Evolutionary conservation across 2,113 vertebrate species (phyloP), one percentile per base, ranked within the genome.

Genomic region (Thunnus thynnus): DNA sequence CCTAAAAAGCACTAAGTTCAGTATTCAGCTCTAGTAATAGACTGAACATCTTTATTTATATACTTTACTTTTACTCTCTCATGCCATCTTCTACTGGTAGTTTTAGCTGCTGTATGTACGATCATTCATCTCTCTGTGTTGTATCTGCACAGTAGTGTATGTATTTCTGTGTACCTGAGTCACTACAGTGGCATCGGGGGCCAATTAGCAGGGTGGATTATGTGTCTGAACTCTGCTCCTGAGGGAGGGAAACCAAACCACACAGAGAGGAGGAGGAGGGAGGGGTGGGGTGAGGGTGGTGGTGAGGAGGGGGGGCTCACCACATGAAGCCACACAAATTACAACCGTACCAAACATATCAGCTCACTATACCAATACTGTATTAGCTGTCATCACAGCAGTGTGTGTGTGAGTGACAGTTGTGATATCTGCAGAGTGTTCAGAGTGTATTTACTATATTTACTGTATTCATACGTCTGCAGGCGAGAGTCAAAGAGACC

Each of bases 141-240:
- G 22, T 16, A 32, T 20, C 52, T 50, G 52, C 32, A 36, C 22
- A 50, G 62, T 22, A 14, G 69, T 66, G 78, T 76, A 44, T 87
- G 79, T 89, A 36, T 89, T 78, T 84, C 70, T 82, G 86, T 79
- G 73, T 88, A 87, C 86, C 88, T 88, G 89, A 87, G 74, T 89
- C 82, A 78, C 82, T 84, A 72, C 82, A 70, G 70, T 72, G 83
- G 88, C 91, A 90, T 72, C 56, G 5, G 92, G 89, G 91, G 84
- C 91, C 93, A 94, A 94, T 94, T 93, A 94, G 83, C 81, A 3
- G 61, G 52, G 72, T 71, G 84, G 80, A 90, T 92, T 84, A 86
- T 88, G 85, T 91, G 86, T 88, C 86, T 94, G 88, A 91, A 92
- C 86, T 84, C 77, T 18, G 73, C 22, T 89, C 92, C 84, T 83